Conservation (phyloP, 92 coral and sea anemone species). For the Isaurus tuberculatus region DNA sequence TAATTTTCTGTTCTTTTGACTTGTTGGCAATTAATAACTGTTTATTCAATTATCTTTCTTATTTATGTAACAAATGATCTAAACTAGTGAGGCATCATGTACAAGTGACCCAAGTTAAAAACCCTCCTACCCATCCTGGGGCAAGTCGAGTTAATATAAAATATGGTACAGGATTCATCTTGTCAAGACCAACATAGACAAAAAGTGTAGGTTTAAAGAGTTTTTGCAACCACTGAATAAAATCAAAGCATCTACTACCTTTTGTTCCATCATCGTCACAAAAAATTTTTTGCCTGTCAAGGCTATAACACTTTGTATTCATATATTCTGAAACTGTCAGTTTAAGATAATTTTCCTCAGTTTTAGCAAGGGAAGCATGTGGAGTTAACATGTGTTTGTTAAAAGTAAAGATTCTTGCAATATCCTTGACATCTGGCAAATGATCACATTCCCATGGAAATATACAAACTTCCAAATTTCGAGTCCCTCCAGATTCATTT, state of each 20-base stretch:
- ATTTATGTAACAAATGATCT: too few relatives aligned
- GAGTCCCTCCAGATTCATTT: constrained; percentile 17
- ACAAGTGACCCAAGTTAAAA: constrained; percentile 24
- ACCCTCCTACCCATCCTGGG: constrained; percentile 36
- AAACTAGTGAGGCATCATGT: constrained; percentile 9
- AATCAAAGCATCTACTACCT: neutral
- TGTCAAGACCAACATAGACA: neutral
- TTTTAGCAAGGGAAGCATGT: constrained; percentile 5
- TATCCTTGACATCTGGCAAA: constrained; percentile 29
- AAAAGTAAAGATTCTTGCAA: constrained; percentile 29
- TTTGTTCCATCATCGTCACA: neutral
- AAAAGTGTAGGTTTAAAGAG: neutral
- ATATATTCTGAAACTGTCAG: neutral
- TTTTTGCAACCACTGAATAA: constrained; percentile 17
- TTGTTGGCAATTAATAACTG: too few relatives aligned
- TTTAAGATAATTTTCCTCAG: neutral
- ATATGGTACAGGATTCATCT: constrained; percentile 29
- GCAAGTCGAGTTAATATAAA: constrained; percentile 19
- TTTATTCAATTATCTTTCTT: too few relatives aligned
- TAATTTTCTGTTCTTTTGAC: too few relatives aligned
- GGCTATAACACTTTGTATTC: neutral
- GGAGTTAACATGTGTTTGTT: neutral
- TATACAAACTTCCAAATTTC: constrained; percentile 18
- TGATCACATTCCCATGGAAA: constrained; percentile 19
- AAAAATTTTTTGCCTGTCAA: neutral